Conservation (phyloP, 1,140 invertebrate genomes). For the Drosophila paulistorum region DNA sequence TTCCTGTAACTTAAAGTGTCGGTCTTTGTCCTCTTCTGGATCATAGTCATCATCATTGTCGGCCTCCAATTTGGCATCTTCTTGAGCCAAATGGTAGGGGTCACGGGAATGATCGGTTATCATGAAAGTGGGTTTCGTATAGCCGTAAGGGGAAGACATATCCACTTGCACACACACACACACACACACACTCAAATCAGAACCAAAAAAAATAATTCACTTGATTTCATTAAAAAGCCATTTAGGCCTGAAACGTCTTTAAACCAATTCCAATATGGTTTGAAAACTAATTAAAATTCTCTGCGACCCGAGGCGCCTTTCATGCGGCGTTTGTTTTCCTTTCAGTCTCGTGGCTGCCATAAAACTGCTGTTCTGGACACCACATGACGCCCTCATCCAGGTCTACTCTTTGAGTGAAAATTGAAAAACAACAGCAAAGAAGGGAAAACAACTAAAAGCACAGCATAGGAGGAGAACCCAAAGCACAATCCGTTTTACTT, state of each 20-base stretch:
- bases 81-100: constrained; percentile 54
- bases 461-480: constrained; percentile 22
- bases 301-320: constrained; percentile 28
- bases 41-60: constrained; percentile 46
- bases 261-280: constrained; percentile 49
- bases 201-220: constrained; percentile 1
- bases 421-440: constrained; percentile 52
- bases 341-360: constrained; percentile 53
- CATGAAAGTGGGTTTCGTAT: constrained; percentile 65
- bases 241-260: constrained; percentile 27
- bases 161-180: constrained; percentile 8
- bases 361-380: constrained; percentile 54
- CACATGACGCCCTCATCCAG: constrained; percentile 32
- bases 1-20: constrained; percentile 67
- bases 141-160: constrained; percentile 60
- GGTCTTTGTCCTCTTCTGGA: constrained; percentile 54
- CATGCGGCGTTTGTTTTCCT: constrained; percentile 37
- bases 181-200: constrained; percentile 14
- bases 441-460: constrained; percentile 49
- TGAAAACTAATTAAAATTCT: constrained; percentile 62
- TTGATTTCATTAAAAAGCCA: constrained; percentile 9
- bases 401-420: constrained; percentile 34
- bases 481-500: constrained; percentile 13
- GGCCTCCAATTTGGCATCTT: constrained; percentile 9
- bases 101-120: constrained; percentile 68